Conservation (phyloP, 2,113 vertebrate species). For the Xyliphius kryptos region DNA sequence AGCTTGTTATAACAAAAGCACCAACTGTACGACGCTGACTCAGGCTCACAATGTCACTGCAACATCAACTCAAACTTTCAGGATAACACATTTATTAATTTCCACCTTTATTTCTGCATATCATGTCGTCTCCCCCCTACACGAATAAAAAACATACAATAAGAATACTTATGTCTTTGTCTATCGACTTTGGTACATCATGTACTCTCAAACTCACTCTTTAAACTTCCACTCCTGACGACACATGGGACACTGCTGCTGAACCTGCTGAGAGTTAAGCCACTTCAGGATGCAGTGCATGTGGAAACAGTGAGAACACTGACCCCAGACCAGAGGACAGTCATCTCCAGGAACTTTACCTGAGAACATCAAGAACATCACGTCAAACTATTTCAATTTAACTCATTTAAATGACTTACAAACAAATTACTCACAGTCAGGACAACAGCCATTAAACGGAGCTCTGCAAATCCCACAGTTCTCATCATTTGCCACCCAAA, state of each 20-base stretch:
- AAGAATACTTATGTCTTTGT: background rate
- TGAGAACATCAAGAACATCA: conserved; percentile 45
- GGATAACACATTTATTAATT: too few relatives aligned
- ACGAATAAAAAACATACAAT: too few relatives aligned
- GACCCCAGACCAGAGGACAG: conserved; percentile 94
- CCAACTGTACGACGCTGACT: too few relatives aligned
- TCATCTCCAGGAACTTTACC: conserved; percentile 95
- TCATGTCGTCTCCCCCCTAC: too few relatives aligned
- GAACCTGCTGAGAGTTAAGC: conserved; percentile 94
- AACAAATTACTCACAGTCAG: conserved; percentile 77
- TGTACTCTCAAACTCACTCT: conserved; percentile 77
- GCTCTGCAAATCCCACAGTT: conserved; percentile 95
- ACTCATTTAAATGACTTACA: background rate
- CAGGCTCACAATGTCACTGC: too few relatives aligned
- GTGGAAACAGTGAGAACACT: conserved; percentile 96
- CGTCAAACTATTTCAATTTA: background rate
- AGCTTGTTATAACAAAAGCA: too few relatives aligned
- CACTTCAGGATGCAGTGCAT: conserved; percentile 99
- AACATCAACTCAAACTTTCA: too few relatives aligned
- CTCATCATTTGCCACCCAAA: conserved; percentile 96
- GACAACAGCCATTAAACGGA: conserved; percentile 93
- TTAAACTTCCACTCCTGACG: conserved; percentile 98
- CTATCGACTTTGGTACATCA: too few relatives aligned
- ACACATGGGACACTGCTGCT: conserved; percentile 98
- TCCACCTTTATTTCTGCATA: too few relatives aligned